Conservation (phyloP, 1,140 invertebrate species). For the Eurosta solidaginis region DNA sequence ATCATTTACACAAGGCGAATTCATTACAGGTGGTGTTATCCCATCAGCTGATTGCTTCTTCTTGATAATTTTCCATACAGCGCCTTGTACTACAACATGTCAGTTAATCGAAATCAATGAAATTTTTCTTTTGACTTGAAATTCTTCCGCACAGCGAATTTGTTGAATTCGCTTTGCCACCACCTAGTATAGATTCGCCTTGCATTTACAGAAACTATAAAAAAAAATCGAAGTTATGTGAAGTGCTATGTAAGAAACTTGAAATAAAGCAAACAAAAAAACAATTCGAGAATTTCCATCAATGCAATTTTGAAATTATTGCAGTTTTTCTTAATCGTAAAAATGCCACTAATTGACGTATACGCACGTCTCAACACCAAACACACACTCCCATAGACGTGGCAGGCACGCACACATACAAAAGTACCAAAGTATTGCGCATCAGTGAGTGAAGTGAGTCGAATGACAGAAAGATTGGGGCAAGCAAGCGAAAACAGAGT, state of each 20-base stretch:
- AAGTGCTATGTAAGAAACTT: neutral
- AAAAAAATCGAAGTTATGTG: neutral
- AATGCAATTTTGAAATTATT: conserved; percentile 12
- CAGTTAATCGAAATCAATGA: too few species aligned
- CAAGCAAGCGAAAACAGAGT: neutral
- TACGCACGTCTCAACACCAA: neutral
- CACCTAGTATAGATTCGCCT: too few species aligned
- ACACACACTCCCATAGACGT: too few species aligned
- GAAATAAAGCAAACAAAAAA: neutral
- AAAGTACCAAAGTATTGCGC: neutral
- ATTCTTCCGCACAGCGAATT: too few species aligned
- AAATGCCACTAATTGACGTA: conserved; percentile 28
- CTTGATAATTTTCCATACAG: too few species aligned
- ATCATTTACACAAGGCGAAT: too few species aligned
- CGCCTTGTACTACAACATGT: too few species aligned
- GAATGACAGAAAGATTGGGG: neutral
- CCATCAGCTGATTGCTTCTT: too few species aligned
- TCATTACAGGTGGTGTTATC: too few species aligned
- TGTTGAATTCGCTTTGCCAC: too few species aligned
- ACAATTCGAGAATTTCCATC: neutral
- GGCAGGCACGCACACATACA: neutral
- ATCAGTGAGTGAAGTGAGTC: neutral
- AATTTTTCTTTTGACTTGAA: too few species aligned
- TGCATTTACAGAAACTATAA: conserved; percentile 19
- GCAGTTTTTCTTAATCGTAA: conserved; percentile 27